These are phyloP conservation scores for Canis aureus DNA, from an alignment of 2,113 vertebrate species.

Conservation along the genomic window DNA sequence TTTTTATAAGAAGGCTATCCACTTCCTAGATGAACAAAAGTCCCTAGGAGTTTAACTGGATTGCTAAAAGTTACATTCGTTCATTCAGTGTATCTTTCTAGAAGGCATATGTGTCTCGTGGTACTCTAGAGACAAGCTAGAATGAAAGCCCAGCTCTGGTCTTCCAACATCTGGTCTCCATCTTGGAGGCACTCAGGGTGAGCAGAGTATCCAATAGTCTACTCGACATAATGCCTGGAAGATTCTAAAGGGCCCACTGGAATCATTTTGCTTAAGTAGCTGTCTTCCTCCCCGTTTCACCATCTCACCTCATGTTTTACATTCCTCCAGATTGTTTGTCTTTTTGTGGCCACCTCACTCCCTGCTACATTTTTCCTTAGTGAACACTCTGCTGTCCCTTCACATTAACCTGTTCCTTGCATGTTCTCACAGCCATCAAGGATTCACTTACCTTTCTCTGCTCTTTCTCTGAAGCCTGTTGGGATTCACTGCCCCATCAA, in stretches of 20 bases:
- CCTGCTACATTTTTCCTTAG: neutral
- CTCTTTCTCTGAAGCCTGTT: neutral
- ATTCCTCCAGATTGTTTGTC: neutral
- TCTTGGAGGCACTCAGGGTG: neutral
- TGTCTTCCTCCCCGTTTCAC: neutral
- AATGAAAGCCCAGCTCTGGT: neutral
- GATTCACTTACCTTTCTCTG: neutral
- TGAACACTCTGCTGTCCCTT: neutral
- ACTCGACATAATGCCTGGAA: neutral
- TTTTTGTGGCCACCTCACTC: neutral
- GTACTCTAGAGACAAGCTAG: neutral
- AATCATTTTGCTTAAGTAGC: constrained; percentile 18
- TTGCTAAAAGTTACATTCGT: neutral
- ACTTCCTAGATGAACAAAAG: neutral
- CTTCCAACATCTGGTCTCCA: neutral
- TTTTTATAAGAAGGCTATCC: neutral
- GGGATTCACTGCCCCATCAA: neutral
- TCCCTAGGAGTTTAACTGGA: constrained; percentile 7
- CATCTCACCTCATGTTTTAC: neutral
- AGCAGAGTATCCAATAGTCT: neutral
- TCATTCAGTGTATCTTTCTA: neutral
- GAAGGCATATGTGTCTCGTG: neutral
- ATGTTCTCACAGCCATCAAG: neutral
- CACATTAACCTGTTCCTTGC: neutral
- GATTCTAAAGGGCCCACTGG: neutral